Evolutionary conservation across 1,140 invertebrate genomes (phyloP), one percentile per base, ranked within the genome.

Genomic region (Neuroterus valhalla): DNA sequence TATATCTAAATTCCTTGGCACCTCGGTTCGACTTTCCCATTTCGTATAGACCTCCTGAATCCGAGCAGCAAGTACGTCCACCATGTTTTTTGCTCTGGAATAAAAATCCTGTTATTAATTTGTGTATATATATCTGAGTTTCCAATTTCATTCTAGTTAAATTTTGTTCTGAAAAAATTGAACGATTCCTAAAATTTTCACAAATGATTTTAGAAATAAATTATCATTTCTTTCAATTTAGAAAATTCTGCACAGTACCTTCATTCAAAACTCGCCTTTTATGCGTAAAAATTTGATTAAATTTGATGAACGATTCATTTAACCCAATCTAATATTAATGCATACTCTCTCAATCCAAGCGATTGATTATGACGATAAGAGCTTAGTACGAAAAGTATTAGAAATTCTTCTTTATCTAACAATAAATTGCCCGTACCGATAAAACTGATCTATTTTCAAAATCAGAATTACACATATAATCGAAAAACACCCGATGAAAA

Each of bases 41-140:
- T 90, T 90, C 44, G 88, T 88, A 82, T 92, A 93, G 3, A 91
- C 88, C 68, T 92, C 92, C 75, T 92, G 91, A 2, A 92, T 82
- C 43, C 90, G 89, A 43, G 91, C 91, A 5, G 91, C 91, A 44
- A 93, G 80, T 19, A 92, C 86, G 75, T 92, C 92, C 69, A 93
- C 91, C 92, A 93, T 93, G 76, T 90, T 92, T 74, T 87, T 90
- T 3, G 90, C 86, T 82, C 92, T 93, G 87, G 52, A 90, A 91
- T 71, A 79, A 77, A 79, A 17, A 23, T 12, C 23, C 17, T 42
- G 21, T 19, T 43, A 38, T 43, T 31, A n/a, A 38, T 42, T 68
- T 15, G 1, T 67, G 70, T n/a, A 42, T 46, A 17, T 43, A 50
- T 43, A 43, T 26, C 42, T 52, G 4, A 42, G 23, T 31, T 5